phyloP scores from a whole-genome alignment of 2,113 vertebrate species.

The Phalacrocorax aristotelis region DNA sequence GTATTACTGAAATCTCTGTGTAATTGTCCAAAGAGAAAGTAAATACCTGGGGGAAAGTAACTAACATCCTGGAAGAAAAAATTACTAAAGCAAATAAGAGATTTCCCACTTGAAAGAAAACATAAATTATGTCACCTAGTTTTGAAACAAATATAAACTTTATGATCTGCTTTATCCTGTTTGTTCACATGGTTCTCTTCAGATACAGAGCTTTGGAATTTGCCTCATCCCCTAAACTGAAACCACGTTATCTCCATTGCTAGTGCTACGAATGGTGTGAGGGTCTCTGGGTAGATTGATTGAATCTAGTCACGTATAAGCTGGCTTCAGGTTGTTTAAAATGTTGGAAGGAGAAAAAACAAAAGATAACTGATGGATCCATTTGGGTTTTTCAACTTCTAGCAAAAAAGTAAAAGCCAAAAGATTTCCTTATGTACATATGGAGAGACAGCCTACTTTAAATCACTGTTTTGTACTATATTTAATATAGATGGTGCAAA shows the following conservation, averaged over 20 bases:
- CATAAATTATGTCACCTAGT: not conserved
- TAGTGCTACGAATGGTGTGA: rapidly evolving
- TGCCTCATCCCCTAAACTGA: not conserved
- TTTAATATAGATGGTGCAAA: not conserved
- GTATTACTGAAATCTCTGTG: not conserved
- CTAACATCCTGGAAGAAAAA: not conserved
- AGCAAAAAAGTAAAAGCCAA: not conserved
- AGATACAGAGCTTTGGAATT: not conserved
- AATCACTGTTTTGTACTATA: not conserved
- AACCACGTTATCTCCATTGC: not conserved
- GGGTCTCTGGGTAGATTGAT: not conserved
- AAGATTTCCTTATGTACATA: not conserved
- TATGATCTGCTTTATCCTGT: not conserved
- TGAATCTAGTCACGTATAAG: rapidly evolving
- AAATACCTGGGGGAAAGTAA: not conserved
- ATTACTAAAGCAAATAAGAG: not conserved
- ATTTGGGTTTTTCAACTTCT: not conserved
- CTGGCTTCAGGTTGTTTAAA: not conserved
- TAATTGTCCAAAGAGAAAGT: not conserved
- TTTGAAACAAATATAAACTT: not conserved
- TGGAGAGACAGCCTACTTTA: not conserved
- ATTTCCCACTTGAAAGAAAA: not conserved
- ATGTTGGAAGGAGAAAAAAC: not conserved
- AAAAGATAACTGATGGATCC: not conserved
- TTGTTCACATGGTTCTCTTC: not conserved